phyloP scores from a whole-genome alignment of 2,888 invertebrate species.

The Ichneumoninae sp. region DNA sequence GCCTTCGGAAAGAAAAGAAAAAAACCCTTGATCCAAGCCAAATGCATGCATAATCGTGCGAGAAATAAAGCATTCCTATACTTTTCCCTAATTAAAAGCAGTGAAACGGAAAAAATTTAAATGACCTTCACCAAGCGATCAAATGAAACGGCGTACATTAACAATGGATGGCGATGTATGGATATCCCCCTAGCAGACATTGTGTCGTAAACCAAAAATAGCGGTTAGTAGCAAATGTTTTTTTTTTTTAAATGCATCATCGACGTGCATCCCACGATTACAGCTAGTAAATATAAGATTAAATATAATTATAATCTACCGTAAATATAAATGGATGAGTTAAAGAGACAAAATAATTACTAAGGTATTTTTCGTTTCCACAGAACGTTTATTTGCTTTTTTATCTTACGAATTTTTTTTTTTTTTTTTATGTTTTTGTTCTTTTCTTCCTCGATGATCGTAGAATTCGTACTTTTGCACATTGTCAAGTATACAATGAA shows the following conservation, averaged over 20 bases:
- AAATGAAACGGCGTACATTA: slow-evolving; percentile 68
- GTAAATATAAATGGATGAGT: slow-evolving; percentile 68
- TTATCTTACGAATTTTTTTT: slow-evolving; percentile 66
- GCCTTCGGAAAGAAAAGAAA: background rate
- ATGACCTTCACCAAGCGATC: slow-evolving; percentile 73
- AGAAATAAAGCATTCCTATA: slow-evolving; percentile 47
- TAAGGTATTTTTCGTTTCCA: slow-evolving; percentile 81
- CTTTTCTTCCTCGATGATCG: slow-evolving; percentile 17
- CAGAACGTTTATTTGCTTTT: slow-evolving; percentile 78
- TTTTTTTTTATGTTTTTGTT: slow-evolving; percentile 20
- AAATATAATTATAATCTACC: slow-evolving; percentile 30
- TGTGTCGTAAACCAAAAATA: slow-evolving; percentile 4
- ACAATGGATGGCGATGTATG: slow-evolving; percentile 19
- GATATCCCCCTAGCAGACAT: background rate
- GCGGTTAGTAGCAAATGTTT: slow-evolving; percentile 48
- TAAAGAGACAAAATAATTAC: slow-evolving; percentile 82
- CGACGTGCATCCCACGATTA: slow-evolving; percentile 20
- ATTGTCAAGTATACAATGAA: slow-evolving; percentile 52
- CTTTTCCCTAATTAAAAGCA: slow-evolving; percentile 16
- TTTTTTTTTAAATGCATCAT: slow-evolving; percentile 33
- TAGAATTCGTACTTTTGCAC: slow-evolving; percentile 37
- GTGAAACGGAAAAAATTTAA: slow-evolving; percentile 27
- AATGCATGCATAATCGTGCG: slow-evolving; percentile 46
- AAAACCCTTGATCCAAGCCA: background rate
- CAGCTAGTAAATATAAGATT: slow-evolving; percentile 5